Evolutionary conservation across 1,140 invertebrate species (phyloP), one percentile per base, ranked within the genome.

Genomic region (Sitobion miscanthi): DNA sequence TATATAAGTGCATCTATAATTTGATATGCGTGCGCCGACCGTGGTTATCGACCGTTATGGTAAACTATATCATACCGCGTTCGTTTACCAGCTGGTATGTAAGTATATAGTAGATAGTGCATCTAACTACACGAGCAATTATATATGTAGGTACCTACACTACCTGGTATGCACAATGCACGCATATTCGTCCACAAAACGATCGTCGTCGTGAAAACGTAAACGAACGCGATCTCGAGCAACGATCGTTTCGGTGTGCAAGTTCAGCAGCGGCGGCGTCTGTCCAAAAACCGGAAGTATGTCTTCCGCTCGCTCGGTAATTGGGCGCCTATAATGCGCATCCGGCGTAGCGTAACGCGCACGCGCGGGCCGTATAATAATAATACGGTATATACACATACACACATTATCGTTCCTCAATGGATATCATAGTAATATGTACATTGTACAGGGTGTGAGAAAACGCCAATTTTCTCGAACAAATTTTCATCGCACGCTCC

Each of bases 231-330:
- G 86, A 88, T 88, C 30, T 52, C 47, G 45, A 7, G 30, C 30
- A 88, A 88, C 47, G 86, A 52, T 35, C 47, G 86, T 88, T 52
- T 88, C 86, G 86, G 86, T 52, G 86, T 9, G 47, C 47, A 88
- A 88, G 30, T 49, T 20, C n/a, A 7, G 4, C 86, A 30, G 83
- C 23, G 11, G 42, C 83, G 77, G 17, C 42, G 42, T 30, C 14
- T 2, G 30, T 49, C 20, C n/a, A 52, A 88, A 21, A 38, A 52
- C 86, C 14, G 86, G 86, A 88, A 88, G 86, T 21, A 25, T 23
- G 85, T 45, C 38, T 45, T 25, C 4, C 85, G 83, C 83, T 9
- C 45, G 7, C 45, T 5, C 85, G 45, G 2, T 88, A 88, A 52
- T 88, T 88, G 35, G 77, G 3, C n/a, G 21, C 21, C 2, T 23